phyloP scores from a whole-genome alignment of 2,888 invertebrate species.

The Ferrisia virgata region DNA sequence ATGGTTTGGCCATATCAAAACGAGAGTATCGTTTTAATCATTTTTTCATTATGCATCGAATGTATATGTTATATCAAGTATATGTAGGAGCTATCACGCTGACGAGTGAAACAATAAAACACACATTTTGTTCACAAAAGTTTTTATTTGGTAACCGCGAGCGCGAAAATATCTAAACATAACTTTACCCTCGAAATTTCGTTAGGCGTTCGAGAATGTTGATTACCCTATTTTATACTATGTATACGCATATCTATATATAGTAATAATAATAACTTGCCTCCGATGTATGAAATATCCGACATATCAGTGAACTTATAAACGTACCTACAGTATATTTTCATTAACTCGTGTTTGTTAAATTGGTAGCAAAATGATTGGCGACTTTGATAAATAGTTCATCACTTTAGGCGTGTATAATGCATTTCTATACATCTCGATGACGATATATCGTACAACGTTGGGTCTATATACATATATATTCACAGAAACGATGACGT shows the following conservation, averaged over 20 bases:
- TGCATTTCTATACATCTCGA: not conserved
- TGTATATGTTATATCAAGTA: not conserved
- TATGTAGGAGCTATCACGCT: too few species aligned
- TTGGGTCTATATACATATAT: too few species aligned
- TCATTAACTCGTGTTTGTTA: constrained; percentile 3
- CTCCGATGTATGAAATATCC: not conserved
- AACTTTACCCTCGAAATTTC: constrained; percentile 1
- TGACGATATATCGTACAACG: too few species aligned
- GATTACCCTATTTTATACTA: not conserved
- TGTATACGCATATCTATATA: not conserved
- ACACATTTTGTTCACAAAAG: not conserved
- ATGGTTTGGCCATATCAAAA: too few species aligned
- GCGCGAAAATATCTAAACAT: not conserved
- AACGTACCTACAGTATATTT: not conserved
- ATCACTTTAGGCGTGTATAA: not conserved
- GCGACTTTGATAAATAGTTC: constrained; percentile 17
- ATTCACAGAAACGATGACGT: not conserved
- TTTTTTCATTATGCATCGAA: not conserved
- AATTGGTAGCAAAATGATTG: constrained; percentile 8
- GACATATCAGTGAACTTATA: not conserved
- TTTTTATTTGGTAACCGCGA: not conserved
- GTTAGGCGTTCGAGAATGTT: constrained; percentile 14
- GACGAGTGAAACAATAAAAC: not conserved
- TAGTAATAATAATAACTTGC: not conserved
- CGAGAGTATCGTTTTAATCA: not conserved